Conservation (phyloP, 2,113 vertebrate genomes). For the Pica pica region DNA sequence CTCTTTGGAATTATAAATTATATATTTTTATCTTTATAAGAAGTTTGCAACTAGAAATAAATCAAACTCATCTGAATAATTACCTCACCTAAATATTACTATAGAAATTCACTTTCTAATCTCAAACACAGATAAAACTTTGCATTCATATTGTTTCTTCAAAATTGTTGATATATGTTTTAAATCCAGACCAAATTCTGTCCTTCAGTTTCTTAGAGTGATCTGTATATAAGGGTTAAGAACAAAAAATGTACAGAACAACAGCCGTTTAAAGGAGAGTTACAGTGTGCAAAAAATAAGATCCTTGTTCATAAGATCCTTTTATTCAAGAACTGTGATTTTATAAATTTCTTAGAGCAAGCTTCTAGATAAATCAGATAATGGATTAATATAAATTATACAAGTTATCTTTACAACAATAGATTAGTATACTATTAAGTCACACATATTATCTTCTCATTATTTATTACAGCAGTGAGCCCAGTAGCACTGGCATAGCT, state of each 20-base stretch:
- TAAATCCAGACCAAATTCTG: not conserved
- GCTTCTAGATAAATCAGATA: not conserved
- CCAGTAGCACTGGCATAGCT: not conserved
- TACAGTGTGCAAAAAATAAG: not conserved
- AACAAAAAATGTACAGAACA: not conserved
- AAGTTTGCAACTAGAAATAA: not conserved
- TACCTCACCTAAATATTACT: not conserved
- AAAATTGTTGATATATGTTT: not conserved
- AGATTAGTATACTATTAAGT: not conserved
- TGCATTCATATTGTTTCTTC: not conserved
- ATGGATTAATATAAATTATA: not conserved
- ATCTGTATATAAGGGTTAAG: not conserved
- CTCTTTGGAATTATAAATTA: slow-evolving; percentile 2
- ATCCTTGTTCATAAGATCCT: not conserved
- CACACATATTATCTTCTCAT: not conserved
- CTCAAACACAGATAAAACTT: not conserved
- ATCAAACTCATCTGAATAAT: not conserved
- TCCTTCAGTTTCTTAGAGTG: not conserved
- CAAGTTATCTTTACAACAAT: not conserved
- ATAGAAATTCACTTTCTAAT: not conserved
- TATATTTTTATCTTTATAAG: not conserved
- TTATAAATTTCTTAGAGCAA: not conserved
- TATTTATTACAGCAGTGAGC: not conserved
- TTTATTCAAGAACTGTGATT: not conserved
- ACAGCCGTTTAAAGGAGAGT: not conserved